Base-by-base conservation (phyloP, 2,888 invertebrate species). In the Teleiodes luculella region DNA sequence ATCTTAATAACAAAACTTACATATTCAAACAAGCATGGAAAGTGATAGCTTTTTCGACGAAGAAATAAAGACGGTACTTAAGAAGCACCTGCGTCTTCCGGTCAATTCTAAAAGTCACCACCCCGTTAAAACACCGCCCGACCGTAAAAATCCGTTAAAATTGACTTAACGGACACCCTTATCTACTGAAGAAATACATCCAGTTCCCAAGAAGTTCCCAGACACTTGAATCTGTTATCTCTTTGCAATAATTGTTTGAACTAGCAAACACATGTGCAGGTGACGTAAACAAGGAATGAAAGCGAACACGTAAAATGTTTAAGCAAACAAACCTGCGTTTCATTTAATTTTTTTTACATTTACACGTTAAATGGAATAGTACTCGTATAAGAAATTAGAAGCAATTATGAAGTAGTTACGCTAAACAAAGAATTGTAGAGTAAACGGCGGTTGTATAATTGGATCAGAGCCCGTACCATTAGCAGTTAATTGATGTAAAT, bases 141-240 rank as follows among this genome's bases (percentile, higher is more conserved):
- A 83, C 77, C 88, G 79, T 81, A 68, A 72, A 84, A 88, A 76
- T 83, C 82, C 88, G 88, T 88, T 89, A 87, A 71, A 57, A 43
- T 31, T 14, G 14, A 41, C 20, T 51, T 52, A 45, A 43, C 33
- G 30, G 47, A 41, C 39, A n/a, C 35, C 37, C 46, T 55, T 59
- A 54, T 56, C 52, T 55, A 57, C 55, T 51, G 45, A 48, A 58
- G 45, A 57, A 57, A 51, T 39, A 45, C 49, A 56, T 53, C 56
- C 51, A 46, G 48, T 57, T 37, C 30, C n/a, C n/a, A 52, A 36
- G 41, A 30, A 55, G 43, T 55, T 56, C 51, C 54, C 51, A 56
- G 57, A 58, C 63, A 58, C 65, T 66, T 57, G 60, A 65, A 53
- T 36, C 43, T 43, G 51, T 31, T 59, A 57, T 46, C 51, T 47